Base-by-base conservation (phyloP, 2,888 invertebrate species). In the Julus scandinavius region DNA sequence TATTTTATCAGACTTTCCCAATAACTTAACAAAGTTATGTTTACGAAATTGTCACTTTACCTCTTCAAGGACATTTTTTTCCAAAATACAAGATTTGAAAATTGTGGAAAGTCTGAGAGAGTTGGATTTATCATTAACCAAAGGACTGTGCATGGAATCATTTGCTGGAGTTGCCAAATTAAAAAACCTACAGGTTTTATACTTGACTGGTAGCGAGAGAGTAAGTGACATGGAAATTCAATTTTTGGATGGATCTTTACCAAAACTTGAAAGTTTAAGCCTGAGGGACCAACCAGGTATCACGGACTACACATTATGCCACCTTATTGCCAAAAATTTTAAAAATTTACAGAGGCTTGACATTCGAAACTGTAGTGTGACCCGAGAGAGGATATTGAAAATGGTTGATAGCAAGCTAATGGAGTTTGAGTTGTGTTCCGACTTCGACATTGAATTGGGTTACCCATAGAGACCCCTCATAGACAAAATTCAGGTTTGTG, bases 331-430 rank as follows among this genome's bases (percentile, higher is more conserved):
- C 41, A 41, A 38, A 6, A 5, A 85, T 85, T 49, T 45, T 49
- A 85, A 49, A 85, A 41, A 40, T 1, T 38, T 85, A 5, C 41
- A n/a, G n/a, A 15, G 5, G 6, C 85, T 85, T 20, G 13, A 49
- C 49, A 45, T 85, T n/a, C n/a, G 20, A 15, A 85, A 85, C n/a
- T 85, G 85, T 41, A 41, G 40, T 15, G 49, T 85, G n/a, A 85
- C 41, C 41, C 6, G 7, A 0, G n/a, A 40, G 6, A 41, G 41
- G 13, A 85, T 49, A 2, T 3, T 13, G 41, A 41, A 6, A 85
- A 5, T 85, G 7, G 49, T n/a, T 41, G 85, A 45, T 20, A 85
- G 40, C 15, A 17, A 41, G 17, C 85, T n/a, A 45, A 85, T n/a
- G n/a, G n/a, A n/a, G n/a, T n/a, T n/a, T n/a, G n/a, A n/a, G n/a